A percentile compares a stretch with the other conserved stretches of the same genome.
phyloP scores from a whole-genome alignment of 2,888 invertebrate species.

The Gastracanthus pulcherrimus region DNA sequence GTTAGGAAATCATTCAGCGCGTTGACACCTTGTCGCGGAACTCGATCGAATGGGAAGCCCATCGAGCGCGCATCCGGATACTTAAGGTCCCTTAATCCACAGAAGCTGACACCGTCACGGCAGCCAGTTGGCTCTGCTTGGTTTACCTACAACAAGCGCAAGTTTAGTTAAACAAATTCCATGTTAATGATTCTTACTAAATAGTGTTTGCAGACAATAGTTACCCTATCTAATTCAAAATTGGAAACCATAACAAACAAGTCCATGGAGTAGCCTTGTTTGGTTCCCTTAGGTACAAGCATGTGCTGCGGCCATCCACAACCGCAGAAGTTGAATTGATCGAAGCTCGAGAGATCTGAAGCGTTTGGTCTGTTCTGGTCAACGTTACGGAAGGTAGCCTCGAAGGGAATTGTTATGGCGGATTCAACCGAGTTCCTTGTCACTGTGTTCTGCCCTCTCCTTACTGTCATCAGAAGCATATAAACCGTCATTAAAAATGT shows the following conservation, averaged over 20 bases:
- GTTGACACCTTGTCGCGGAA: slow-evolving; percentile 80
- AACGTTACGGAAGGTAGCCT: slow-evolving; percentile 92
- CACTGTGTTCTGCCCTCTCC: slow-evolving; percentile 84
- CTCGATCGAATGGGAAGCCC: slow-evolving; percentile 90
- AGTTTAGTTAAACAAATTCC: not conserved
- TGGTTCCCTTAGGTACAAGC: slow-evolving; percentile 86
- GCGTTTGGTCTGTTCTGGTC: slow-evolving; percentile 82
- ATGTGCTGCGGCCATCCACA: slow-evolving; percentile 94
- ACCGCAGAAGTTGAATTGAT: slow-evolving; percentile 89
- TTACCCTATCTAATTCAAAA: slow-evolving; percentile 83
- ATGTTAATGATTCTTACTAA: not conserved
- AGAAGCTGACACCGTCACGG: slow-evolving; percentile 87
- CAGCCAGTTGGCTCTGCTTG: slow-evolving; percentile 76
- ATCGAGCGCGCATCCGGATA: slow-evolving; percentile 91
- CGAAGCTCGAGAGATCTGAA: slow-evolving; percentile 75
- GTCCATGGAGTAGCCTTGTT: slow-evolving; percentile 83
- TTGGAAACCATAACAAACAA: slow-evolving; percentile 90
- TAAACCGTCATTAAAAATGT: not conserved
- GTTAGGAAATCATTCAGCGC: slow-evolving; percentile 85
- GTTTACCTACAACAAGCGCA: slow-evolving; percentile 61
- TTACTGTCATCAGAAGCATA: slow-evolving; percentile 77
- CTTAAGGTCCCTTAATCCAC: slow-evolving; percentile 86
- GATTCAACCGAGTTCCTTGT: slow-evolving; percentile 85
- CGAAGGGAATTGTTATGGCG: slow-evolving; percentile 87
- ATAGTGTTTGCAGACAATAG: slow-evolving; percentile 57